Percentiles rank a stretch among this genome's conserved stretches.
Conservation (phyloP, 2,797 vertebrate genomes). For the Sebastes elongatus region DNA sequence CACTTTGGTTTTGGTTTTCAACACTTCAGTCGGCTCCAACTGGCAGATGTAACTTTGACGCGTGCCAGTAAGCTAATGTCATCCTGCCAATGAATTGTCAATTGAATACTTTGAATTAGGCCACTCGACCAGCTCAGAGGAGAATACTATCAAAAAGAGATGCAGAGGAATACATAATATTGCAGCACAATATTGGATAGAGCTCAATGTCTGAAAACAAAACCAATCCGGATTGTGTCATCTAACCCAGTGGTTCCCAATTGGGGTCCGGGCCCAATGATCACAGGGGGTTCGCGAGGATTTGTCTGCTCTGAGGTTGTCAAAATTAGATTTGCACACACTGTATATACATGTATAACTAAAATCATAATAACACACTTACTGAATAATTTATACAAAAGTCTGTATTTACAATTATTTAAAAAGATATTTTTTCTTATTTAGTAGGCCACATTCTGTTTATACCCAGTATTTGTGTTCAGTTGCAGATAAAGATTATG, state of each 20-base stretch:
- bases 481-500: no score
- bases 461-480: no score
- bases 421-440: no score
- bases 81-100: slow-evolving; percentile 60
- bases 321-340: no score
- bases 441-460: no score
- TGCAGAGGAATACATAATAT: not conserved
- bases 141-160: slow-evolving; percentile 39
- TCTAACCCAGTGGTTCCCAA: not conserved
- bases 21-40: slow-evolving; percentile 40
- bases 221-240: not conserved
- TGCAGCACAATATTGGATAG: slow-evolving; percentile 22
- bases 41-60: slow-evolving; percentile 36
- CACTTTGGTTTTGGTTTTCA: slow-evolving; percentile 34
- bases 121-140: slow-evolving; percentile 48
- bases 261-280: no score
- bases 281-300: no score
- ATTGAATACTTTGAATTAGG: slow-evolving; percentile 59
- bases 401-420: no score
- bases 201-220: slow-evolving; percentile 5
- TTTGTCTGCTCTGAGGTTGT: no score
- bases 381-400: no score
- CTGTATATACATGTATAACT: no score
- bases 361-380: no score
- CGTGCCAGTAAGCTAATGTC: slow-evolving; percentile 47